Evolutionary conservation across 1,140 invertebrate species (phyloP), one percentile per base, ranked within the genome.

Genomic region (Chionoecetes opilio): DNA sequence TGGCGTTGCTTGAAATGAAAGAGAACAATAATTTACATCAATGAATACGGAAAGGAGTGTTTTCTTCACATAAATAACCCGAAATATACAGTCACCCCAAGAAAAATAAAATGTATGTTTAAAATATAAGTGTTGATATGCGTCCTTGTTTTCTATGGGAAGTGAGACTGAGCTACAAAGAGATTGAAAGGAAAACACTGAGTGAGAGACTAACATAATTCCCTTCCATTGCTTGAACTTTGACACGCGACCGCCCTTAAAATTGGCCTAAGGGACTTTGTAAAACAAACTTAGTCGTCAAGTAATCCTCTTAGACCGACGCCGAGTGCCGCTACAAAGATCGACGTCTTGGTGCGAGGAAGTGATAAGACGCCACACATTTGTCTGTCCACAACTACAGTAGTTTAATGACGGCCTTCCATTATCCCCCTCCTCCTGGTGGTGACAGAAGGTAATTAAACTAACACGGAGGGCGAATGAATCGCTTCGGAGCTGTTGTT

Each of bases 211-310:
- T 21, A 75, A 75, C 21, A 6, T n/a, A n/a, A 75, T 75, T 75
- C 63, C n/a, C 63, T 75, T 75, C n/a, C n/a, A 75, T 75, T 75
- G 63, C 63, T n/a, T 75, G 63, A 75, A 75, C 6, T 75, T 26
- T 75, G 63, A 75, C 63, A 75, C 63, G n/a, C 21, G 63, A 26
- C 21, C 6, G 63, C 63, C 63, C 63, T 75, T 75, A 75, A 75
- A 75, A 75, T n/a, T 53, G 2, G n/a, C n/a, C 63, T 75, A n/a
- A 26, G n/a, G 63, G 63, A 75, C 63, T 75, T 75, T 26, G 63
- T 75, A 75, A 75, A 75, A 75, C 63, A 75, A 75, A 75, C 63
- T 75, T 75, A 75, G 63, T n/a, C 63, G 63, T 75, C 63, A n/a
- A 75, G 63, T 75, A 75, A 75, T 75, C 63, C 63, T 75, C 63